These are phyloP conservation scores for Caenorhabditis panamensis DNA, from an alignment of 2,888 invertebrate genomes.

Conservation along the genomic window DNA sequence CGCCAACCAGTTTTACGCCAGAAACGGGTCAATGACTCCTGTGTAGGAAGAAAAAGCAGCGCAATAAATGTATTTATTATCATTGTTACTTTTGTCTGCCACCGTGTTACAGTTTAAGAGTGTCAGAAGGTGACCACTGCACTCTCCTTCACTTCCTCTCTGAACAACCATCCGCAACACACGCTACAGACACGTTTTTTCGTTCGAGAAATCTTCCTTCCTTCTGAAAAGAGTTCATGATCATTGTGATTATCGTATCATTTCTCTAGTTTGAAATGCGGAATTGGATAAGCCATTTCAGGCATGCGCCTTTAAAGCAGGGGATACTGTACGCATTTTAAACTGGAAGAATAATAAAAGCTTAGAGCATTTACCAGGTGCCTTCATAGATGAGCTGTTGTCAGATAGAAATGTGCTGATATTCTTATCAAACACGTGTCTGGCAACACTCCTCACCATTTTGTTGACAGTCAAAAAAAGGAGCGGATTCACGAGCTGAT, in stretches of 20 bases:
- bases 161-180: slow-evolving; percentile 40
- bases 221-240: slow-evolving; percentile 11
- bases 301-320: no score
- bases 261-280: no score
- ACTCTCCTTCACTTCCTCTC: slow-evolving; percentile 36
- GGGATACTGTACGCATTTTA: no score
- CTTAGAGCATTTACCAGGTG: slow-evolving; percentile 15
- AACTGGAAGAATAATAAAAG: no score
- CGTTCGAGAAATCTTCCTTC: not conserved
- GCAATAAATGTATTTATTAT: slow-evolving; percentile 31
- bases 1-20: slow-evolving; percentile 38
- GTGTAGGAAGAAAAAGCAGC: not conserved
- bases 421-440: slow-evolving; percentile 55
- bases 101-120: not conserved
- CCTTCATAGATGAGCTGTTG: slow-evolving; percentile 24
- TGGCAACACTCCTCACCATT: slow-evolving; percentile 60
- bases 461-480: slow-evolving; percentile 60
- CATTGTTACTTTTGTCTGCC: slow-evolving; percentile 23
- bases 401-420: slow-evolving; percentile 47
- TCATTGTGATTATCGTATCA: no score
- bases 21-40: slow-evolving; percentile 18
- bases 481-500: slow-evolving; percentile 65
- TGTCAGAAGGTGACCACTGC: slow-evolving; percentile 23
- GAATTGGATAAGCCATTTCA: no score
- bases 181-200: slow-evolving; percentile 14